Conservation (phyloP, 2,113 vertebrate species). For the Malurus elegans region DNA sequence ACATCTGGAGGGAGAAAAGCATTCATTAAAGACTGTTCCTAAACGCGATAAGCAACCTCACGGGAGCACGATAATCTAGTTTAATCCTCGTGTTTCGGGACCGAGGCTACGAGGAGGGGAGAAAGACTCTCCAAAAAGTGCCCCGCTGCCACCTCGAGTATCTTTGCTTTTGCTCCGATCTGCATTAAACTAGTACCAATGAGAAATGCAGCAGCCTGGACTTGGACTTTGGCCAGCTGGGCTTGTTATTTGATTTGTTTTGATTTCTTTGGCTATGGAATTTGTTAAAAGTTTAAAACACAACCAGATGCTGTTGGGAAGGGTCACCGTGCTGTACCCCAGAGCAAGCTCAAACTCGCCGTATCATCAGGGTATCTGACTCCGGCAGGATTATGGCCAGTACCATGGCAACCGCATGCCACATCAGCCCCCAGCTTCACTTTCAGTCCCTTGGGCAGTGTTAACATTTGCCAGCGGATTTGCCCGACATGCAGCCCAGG, state of each 20-base stretch:
- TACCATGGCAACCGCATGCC: slow-evolving; percentile 55
- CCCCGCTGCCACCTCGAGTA: neutral
- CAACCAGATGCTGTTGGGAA: slow-evolving; percentile 12
- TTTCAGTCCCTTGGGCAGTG: slow-evolving; percentile 49
- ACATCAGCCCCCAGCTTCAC: slow-evolving; percentile 49
- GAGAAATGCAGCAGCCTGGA: neutral
- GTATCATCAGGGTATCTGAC: slow-evolving; percentile 33
- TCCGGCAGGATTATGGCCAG: slow-evolving; percentile 31
- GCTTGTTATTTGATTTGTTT: slow-evolving; percentile 42
- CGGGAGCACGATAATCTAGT: neutral
- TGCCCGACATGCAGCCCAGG: slow-evolving; percentile 27
- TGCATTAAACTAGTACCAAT: neutral
- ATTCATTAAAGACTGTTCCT: neutral
- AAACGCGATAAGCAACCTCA: neutral
- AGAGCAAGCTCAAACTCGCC: slow-evolving; percentile 31
- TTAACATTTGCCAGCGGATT: slow-evolving; percentile 56
- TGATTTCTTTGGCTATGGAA: slow-evolving; percentile 37
- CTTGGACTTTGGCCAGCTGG: neutral
- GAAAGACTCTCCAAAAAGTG: neutral
- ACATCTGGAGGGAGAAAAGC: neutral
- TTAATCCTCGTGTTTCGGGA: neutral
- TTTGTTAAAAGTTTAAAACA: slow-evolving; percentile 48
- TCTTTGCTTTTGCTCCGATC: neutral
- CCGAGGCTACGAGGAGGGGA: neutral
- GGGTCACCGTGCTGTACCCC: neutral